These are phyloP conservation scores for Phoebastria nigripes DNA, from an alignment of 2,797 vertebrate species.

Conservation along the genomic window DNA sequence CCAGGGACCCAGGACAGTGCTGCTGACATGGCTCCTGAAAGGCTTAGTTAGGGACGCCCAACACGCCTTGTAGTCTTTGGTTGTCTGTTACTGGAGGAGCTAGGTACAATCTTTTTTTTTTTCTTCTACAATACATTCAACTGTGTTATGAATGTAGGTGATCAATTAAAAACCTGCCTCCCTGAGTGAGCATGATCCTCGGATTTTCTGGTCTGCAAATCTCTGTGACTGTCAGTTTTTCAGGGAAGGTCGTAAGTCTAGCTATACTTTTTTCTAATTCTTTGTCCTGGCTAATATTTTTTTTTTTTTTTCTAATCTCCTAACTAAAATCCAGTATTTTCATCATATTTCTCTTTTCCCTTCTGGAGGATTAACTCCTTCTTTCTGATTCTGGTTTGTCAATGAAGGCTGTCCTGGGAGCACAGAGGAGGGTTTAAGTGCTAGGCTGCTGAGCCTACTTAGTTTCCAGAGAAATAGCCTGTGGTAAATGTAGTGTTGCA, in stretches of 20 bases:
- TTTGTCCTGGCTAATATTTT: background rate
- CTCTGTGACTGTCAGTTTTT: constrained; percentile 6
- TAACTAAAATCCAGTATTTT: background rate
- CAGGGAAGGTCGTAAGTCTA: background rate
- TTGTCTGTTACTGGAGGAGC: background rate
- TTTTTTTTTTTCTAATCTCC: background rate
- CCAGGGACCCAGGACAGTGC: background rate
- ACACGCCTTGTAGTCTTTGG: background rate
- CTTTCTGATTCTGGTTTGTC: background rate
- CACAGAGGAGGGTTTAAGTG: background rate
- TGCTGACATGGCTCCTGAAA: background rate
- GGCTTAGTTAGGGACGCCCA: background rate
- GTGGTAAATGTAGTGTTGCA: background rate
- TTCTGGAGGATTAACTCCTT: background rate
- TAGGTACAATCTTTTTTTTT: background rate
- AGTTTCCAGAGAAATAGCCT: background rate
- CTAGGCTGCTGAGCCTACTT: background rate
- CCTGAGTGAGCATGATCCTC: constrained; percentile 12
- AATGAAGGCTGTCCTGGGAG: background rate
- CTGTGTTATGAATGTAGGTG: background rate
- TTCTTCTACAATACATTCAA: background rate
- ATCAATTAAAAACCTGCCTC: constrained; percentile 28
- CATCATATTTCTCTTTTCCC: background rate
- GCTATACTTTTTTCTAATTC: background rate
- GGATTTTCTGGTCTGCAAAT: constrained; percentile 42